These are phyloP conservation scores for Apis laboriosa DNA, from an alignment of 1,140 invertebrate genomes.

Conservation along the genomic window DNA sequence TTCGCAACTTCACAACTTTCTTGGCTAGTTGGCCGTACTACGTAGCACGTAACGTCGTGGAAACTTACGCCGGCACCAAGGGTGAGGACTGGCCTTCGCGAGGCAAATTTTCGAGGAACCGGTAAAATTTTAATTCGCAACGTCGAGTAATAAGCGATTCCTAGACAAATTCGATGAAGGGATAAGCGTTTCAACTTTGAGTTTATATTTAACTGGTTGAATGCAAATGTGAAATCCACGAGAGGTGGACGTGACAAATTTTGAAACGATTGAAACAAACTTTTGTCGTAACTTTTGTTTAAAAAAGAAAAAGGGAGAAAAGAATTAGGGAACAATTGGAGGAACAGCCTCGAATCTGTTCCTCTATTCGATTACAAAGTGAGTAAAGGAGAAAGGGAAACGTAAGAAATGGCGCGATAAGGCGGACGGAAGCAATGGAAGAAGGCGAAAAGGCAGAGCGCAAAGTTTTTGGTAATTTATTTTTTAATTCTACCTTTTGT, in stretches of 20 bases:
- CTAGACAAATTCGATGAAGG: slow-evolving; percentile 70
- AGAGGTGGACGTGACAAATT: background rate
- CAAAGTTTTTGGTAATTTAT: slow-evolving; percentile 64
- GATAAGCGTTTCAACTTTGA: slow-evolving; percentile 75
- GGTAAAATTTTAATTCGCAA: slow-evolving; percentile 77
- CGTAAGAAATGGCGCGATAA: slow-evolving; percentile 10
- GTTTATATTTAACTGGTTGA: slow-evolving; percentile 5
- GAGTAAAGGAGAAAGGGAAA: background rate
- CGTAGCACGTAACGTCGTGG: slow-evolving; percentile 54
- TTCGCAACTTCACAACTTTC: slow-evolving; percentile 59
- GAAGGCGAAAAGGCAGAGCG: slow-evolving; percentile 2
- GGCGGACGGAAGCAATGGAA: slow-evolving; percentile 7
- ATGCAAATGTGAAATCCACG: background rate
- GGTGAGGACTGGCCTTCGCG: slow-evolving; percentile 35
- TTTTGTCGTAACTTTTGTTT: too few relatives aligned
- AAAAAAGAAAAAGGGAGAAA: background rate
- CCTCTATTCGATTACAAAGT: slow-evolving; percentile 3
- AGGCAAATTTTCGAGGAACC: slow-evolving; percentile 51
- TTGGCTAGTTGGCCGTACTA: slow-evolving; percentile 49
- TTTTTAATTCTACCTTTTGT: slow-evolving; percentile 74
- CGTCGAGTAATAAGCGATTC: slow-evolving; percentile 74
- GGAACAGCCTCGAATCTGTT: background rate
- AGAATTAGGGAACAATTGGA: background rate
- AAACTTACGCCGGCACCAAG: slow-evolving; percentile 48
- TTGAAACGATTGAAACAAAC: too few relatives aligned